Conservation (phyloP, 92 coral and sea anemone genomes). For the Porites divaricata region DNA sequence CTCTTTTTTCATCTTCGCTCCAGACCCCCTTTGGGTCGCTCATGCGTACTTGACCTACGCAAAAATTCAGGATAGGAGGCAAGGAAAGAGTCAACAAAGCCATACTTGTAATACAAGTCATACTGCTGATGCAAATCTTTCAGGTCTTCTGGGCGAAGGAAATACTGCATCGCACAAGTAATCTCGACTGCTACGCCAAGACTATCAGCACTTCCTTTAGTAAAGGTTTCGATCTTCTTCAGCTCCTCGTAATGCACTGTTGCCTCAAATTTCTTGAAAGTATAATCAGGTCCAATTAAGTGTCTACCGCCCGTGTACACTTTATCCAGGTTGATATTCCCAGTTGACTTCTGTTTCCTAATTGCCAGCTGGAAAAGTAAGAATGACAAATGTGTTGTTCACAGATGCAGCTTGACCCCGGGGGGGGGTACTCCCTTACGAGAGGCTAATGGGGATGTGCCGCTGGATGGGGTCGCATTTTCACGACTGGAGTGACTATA, state of each 20-base stretch:
- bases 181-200: conserved; percentile 68
- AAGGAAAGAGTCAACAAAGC: conserved; percentile 1
- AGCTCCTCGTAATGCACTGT: conserved; percentile 65
- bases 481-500: too few relatives aligned
- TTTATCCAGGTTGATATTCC: conserved; percentile 53
- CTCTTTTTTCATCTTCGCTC: too few relatives aligned
- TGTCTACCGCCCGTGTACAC: conserved; percentile 63
- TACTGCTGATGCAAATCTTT: conserved; percentile 71
- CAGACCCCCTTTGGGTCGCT: too few relatives aligned
- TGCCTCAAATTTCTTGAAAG: conserved; percentile 70
- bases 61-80: too few relatives aligned
- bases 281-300: conserved; percentile 74
- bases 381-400: neutral
- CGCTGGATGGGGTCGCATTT: too few relatives aligned
- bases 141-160: conserved; percentile 67
- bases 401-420: too few relatives aligned
- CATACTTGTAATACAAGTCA: conserved; percentile 64
- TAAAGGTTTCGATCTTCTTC: conserved; percentile 46
- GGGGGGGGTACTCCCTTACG: too few relatives aligned
- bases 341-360: conserved; percentile 71
- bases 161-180: conserved; percentile 71
- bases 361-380: conserved; percentile 23
- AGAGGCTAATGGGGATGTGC: too few relatives aligned
- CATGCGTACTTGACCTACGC: too few relatives aligned
- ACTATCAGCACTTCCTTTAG: conserved; percentile 1